phyloP scores from a whole-genome alignment of 2,113 vertebrate species.

The Gobio gobio region DNA sequence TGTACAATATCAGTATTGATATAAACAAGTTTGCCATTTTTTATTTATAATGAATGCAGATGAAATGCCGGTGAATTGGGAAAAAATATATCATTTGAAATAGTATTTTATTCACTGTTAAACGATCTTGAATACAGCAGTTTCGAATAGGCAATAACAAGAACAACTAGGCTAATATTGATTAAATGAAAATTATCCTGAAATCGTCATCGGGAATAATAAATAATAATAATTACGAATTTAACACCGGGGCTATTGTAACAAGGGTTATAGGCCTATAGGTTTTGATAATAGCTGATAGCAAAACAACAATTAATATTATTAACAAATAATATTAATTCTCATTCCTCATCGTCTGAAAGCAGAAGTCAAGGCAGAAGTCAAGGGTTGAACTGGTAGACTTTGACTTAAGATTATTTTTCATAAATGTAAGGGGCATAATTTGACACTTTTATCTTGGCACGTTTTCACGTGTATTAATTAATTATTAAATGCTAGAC shows the following conservation, averaged over 20 bases:
- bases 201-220: neutral
- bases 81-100: neutral
- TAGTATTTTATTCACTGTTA: neutral
- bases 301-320: neutral
- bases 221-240: neutral
- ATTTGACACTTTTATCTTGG: neutral
- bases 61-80: neutral
- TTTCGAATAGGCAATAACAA: neutral
- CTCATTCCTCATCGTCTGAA: neutral
- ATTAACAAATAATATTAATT: neutral
- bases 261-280: neutral
- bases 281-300: neutral
- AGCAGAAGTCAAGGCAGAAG: neutral
- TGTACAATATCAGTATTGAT: neutral
- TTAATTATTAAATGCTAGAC: neutral
- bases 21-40: neutral
- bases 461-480: neutral
- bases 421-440: neutral
- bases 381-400: neutral
- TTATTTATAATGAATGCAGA: neutral
- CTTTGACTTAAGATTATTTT: neutral
- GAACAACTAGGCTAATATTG: neutral
- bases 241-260: neutral
- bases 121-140: neutral
- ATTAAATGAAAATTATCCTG: neutral